Evolutionary conservation across 1,140 invertebrate genomes (phyloP).

Genomic region (Drosophila ironensis): DNA sequence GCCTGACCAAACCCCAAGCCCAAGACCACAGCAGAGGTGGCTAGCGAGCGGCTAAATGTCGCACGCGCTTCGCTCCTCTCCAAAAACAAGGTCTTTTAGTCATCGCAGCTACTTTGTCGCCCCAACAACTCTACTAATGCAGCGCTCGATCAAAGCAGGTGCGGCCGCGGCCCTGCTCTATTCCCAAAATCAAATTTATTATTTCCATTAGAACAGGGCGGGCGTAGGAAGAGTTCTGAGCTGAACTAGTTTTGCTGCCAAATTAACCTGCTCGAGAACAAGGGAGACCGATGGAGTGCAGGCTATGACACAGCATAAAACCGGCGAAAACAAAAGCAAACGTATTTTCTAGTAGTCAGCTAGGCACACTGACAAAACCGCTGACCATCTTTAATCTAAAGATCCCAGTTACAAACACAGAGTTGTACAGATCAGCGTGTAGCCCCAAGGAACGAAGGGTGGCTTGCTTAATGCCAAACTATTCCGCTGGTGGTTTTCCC

Average conservation of each 20-base stretch:
- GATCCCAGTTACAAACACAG: too few species aligned
- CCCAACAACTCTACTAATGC: not conserved
- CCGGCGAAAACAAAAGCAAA: not conserved
- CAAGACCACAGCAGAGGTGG: constrained; percentile 35
- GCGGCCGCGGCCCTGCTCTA: not conserved
- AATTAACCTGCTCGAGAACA: constrained; percentile 32
- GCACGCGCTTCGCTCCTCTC: constrained; percentile 3
- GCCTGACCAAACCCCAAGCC: constrained; percentile 33
- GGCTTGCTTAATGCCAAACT: not conserved
- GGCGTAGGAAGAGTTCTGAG: constrained; percentile 49
- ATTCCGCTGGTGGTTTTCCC: not conserved
- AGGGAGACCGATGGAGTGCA: constrained; percentile 1
- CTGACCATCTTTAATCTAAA: too few species aligned
- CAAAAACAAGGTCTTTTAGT: constrained; percentile 26
- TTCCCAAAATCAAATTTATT: constrained; percentile 61
- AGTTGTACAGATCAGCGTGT: too few species aligned
- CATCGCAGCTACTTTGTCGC: not conserved
- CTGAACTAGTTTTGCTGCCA: constrained; percentile 61
- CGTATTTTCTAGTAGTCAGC: not conserved
- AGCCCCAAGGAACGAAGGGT: too few species aligned
- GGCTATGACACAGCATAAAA: constrained; percentile 1
- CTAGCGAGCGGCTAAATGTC: constrained; percentile 36
- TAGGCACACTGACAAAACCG: not conserved
- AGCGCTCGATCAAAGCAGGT: constrained; percentile 8
- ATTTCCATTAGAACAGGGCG: constrained; percentile 49